phyloP scores from a whole-genome alignment of 2,888 invertebrate species.

The Rhimphoctona megacephalus region DNA sequence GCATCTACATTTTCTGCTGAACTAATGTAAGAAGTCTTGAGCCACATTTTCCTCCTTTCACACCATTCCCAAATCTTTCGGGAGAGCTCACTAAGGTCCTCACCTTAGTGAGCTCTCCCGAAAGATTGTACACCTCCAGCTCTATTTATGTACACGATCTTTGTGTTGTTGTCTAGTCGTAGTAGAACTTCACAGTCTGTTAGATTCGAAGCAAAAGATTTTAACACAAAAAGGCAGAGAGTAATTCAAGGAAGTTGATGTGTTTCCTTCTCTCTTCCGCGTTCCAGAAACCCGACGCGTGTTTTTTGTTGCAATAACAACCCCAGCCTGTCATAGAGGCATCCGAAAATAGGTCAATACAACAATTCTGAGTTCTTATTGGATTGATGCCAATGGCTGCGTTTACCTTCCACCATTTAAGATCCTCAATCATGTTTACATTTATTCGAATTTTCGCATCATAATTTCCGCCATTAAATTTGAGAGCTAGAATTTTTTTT shows the following conservation, averaged over 20 bases:
- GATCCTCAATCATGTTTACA: slow-evolving; percentile 9
- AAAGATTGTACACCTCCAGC: slow-evolving; percentile 49
- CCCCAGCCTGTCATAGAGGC: slow-evolving; percentile 70
- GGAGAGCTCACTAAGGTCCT: slow-evolving; percentile 57
- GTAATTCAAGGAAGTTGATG: slow-evolving; percentile 49
- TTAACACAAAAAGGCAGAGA: slow-evolving; percentile 25
- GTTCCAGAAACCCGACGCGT: slow-evolving; percentile 61
- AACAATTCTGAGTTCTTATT: slow-evolving; percentile 61
- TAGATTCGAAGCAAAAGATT: slow-evolving; percentile 33
- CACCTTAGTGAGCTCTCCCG: slow-evolving; percentile 61
- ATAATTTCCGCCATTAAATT: slow-evolving; percentile 60
- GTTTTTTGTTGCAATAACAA: slow-evolving; percentile 51
- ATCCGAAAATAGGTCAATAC: slow-evolving; percentile 65
- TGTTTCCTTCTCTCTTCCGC: slow-evolving; percentile 63
- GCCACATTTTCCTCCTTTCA: slow-evolving; percentile 69
- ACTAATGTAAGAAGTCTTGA: slow-evolving; percentile 10
- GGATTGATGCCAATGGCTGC: slow-evolving; percentile 53
- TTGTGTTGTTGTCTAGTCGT: slow-evolving; percentile 70
- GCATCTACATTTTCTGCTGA: slow-evolving; percentile 65
- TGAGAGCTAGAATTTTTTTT: slow-evolving; percentile 65
- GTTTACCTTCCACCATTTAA: slow-evolving; percentile 68
- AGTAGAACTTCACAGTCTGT: slow-evolving; percentile 66
- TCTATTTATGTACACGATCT: slow-evolving; percentile 71
- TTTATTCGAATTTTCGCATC: slow-evolving; percentile 61
- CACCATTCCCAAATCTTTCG: slow-evolving; percentile 73